Conservation (phyloP, 2,113 vertebrate species). For the Etheostoma spectabile region DNA sequence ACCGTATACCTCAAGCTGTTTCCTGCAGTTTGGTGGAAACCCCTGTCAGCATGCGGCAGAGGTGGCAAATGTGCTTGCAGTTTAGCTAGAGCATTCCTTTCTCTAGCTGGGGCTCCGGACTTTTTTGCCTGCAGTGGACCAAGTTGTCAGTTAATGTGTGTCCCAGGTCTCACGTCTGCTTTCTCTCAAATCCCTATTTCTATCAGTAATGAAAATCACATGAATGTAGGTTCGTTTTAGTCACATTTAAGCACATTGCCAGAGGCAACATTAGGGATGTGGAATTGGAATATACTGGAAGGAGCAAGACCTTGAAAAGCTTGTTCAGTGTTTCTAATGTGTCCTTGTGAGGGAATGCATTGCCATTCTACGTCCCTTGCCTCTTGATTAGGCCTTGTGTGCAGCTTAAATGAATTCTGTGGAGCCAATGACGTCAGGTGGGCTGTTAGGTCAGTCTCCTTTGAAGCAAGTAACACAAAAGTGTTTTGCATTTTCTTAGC, state of each 20-base stretch:
- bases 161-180: constrained; percentile 42
- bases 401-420: constrained; percentile 49
- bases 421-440: constrained; percentile 10
- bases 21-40: constrained; percentile 38
- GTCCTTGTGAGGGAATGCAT: constrained; percentile 23
- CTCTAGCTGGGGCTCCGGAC: constrained; percentile 16
- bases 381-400: constrained; percentile 60
- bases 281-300: not conserved
- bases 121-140: constrained; percentile 46
- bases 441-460: constrained; percentile 33
- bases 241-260: constrained; percentile 9
- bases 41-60: constrained; percentile 25
- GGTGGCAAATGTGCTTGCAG: constrained; percentile 50
- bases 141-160: constrained; percentile 47
- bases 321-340: not conserved
- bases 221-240: constrained; percentile 25
- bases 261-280: not conserved
- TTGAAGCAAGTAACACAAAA: constrained; percentile 51
- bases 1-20: constrained; percentile 7
- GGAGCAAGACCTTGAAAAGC: constrained; percentile 55
- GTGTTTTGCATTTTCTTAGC: constrained; percentile 27
- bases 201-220: constrained; percentile 24
- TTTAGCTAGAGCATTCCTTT: constrained; percentile 53
- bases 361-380: constrained; percentile 14
- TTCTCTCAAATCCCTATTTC: constrained; percentile 13